These are phyloP conservation scores for Peromyscus melanophrys DNA, from an alignment of 2,797 vertebrate species.

Conservation along the genomic window DNA sequence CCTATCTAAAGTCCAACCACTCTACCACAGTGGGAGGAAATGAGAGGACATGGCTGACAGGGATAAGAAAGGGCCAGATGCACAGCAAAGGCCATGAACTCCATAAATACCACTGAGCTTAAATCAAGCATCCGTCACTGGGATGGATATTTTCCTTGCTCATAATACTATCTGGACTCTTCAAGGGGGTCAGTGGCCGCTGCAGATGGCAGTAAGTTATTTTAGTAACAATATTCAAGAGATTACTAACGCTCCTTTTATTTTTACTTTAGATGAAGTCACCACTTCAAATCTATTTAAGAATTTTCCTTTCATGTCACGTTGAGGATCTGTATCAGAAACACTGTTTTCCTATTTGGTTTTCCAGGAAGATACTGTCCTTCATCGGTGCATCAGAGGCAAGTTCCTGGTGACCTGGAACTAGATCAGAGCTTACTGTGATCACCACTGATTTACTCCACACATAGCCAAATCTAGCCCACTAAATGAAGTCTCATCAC, in stretches of 20 bases:
- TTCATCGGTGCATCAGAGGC: not conserved
- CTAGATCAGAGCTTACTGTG: not conserved
- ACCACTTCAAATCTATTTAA: slow-evolving; percentile 15
- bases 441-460: not conserved
- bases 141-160: not conserved
- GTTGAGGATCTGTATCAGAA: not conserved
- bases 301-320: slow-evolving; percentile 26
- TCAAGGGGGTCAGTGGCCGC: not conserved
- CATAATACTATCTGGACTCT: not conserved
- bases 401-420: not conserved
- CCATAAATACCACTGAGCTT: slow-evolving; percentile 54
- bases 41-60: slow-evolving; percentile 61
- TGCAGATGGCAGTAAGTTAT: slow-evolving; percentile 37
- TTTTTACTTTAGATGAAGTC: slow-evolving; percentile 36
- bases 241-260: slow-evolving; percentile 26
- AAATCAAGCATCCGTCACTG: slow-evolving; percentile 8
- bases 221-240: slow-evolving; percentile 73
- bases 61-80: not conserved
- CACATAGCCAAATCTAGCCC: not conserved
- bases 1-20: not conserved
- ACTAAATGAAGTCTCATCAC: not conserved
- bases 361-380: not conserved
- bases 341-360: not conserved
- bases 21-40: not conserved
- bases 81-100: slow-evolving; percentile 31